Evolutionary conservation across 2,888 invertebrate genomes (phyloP), one percentile per base, ranked within the genome.

Genomic region (Cephus nigrinus): DNA sequence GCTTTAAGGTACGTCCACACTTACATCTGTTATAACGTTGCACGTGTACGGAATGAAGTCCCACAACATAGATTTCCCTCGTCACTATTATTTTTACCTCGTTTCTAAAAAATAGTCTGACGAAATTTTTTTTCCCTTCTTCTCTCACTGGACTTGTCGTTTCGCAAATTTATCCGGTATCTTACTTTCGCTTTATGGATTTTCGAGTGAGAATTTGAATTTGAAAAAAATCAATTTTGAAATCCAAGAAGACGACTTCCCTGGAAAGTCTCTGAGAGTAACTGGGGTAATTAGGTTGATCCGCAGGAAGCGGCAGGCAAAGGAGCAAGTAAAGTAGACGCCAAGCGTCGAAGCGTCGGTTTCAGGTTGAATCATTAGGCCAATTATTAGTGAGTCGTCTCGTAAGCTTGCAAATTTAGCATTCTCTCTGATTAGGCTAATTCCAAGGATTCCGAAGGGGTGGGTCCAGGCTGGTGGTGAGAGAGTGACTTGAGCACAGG

Each of bases 61-160:
- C 55, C 23, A 1, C 0, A 55, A 55, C 55, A 55, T 9, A 55
- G 23, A 23, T 55, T 55, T 1, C 55, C 4, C 40, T 15, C 15
- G 0, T 0, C 5, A 23, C 55, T 55, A 23, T 55, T 55, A 55
- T 9, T 55, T 55, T 55, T 55, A 23, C 23, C 23, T 9, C 23
- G 2, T 55, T 55, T 23, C 23, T 23, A 55, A 55, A 40, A 9
- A 55, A 55, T 9, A 23, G 5, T 55, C 15, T 23, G 2, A 5
- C 0, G 5, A 0, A 55, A 55, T 23, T 55, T 2, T 55, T 55
- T 9, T 9, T 0, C 23, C 0, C 5, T 1, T 40, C 4, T 40
- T 40, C 1, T 55, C 9, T 23, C 15, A 55, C 23, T 1, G 1
- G 1, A 55, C 9, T 55, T 23, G 1, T 9, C 5, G 5, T 55